A percentile compares a stretch with the other conserved stretches of the same genome.
These are phyloP conservation scores for Congeria kusceri DNA, from an alignment of 2,888 invertebrate genomes.

Conservation along the genomic window DNA sequence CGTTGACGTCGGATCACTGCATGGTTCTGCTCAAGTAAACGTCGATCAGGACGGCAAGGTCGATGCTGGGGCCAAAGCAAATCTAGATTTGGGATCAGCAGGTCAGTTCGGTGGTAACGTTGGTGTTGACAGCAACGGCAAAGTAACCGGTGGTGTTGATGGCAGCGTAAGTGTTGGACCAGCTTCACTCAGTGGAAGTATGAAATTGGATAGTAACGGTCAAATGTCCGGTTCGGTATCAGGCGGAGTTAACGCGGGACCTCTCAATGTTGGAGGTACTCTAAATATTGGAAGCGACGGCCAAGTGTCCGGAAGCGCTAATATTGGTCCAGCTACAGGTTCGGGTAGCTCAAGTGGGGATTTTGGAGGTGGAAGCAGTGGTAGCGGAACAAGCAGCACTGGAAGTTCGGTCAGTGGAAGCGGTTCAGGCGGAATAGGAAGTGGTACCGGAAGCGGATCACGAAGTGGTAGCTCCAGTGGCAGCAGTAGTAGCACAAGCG, in stretches of 20 bases:
- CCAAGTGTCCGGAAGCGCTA: slow-evolving; percentile 24
- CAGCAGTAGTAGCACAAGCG: background rate
- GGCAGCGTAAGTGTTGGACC: slow-evolving; percentile 48
- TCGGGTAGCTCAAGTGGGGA: slow-evolving; percentile 4
- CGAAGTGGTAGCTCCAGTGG: background rate
- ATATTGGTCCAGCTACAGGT: slow-evolving; percentile 17
- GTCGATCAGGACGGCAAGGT: slow-evolving; percentile 59
- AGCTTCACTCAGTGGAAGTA: slow-evolving; percentile 31
- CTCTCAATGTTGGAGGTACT: slow-evolving; percentile 20
- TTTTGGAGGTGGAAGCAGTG: slow-evolving; percentile 10
- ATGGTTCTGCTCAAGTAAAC: slow-evolving; percentile 37
- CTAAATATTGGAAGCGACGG: slow-evolving; percentile 28
- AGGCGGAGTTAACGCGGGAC: slow-evolving; percentile 26
- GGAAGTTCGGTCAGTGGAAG: slow-evolving; percentile 3
- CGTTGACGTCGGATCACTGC: slow-evolving; percentile 42
- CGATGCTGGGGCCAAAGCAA: slow-evolving; percentile 46
- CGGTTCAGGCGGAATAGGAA: background rate
- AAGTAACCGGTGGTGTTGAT: slow-evolving; percentile 44
- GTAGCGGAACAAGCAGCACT: background rate
- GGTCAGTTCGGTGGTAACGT: slow-evolving; percentile 42
- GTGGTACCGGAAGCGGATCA: background rate
- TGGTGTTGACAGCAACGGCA: slow-evolving; percentile 46
- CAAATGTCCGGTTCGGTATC: slow-evolving; percentile 37
- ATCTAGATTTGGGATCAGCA: slow-evolving; percentile 42
- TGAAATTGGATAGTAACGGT: slow-evolving; percentile 36